Base-by-base conservation (phyloP, 2,113 vertebrate genomes). In the cat (Felis catus) region DNA sequence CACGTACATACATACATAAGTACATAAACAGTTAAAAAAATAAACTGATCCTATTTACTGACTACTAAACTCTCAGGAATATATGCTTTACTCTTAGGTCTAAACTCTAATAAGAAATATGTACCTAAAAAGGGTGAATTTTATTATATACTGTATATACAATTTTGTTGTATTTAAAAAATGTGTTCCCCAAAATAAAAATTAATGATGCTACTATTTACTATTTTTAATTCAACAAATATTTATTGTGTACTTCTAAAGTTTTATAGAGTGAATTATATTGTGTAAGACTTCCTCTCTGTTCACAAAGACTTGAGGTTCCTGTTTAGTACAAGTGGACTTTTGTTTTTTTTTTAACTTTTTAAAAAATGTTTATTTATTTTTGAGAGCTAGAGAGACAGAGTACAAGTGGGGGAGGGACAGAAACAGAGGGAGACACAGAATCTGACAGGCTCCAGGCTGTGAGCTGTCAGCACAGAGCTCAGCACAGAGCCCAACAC, bases 181-280 rank as follows among this genome's bases (percentile, higher is more conserved):
- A 53, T n/a, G 87, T 65, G 25, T 41, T 19, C 4, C 10, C 6
- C 15, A 31, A 94, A 41, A 68, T 15, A 36, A 41, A 95, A 73
- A 76, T 61, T 65, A 51, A 51, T 51, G 51, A 51, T 51, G 51
- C 51, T 51, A 51, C 51, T 51, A 51, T n/a, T 58, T 79, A 4
- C 27, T 90, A 65, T 94, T 96, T 97, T 68, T 39, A 94, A 81
- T 89, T 91, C 58, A 78, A 66, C 16, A 81, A 91, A 9, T 36
- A 76, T 58, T 36, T 79, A 25, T 4, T 66, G 25, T 48, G 13
- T 23, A 51, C 11, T 27, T 51, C 25, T 65, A 66, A 93, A 63
- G 13, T 18, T 86, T 94, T 41, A 68, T 16, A 78, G 36, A 51
- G 7, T 80, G 23, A 80, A 65, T 27, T 45, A 80, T 33, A 78